Evolutionary conservation across 2,113 vertebrate genomes (phyloP).

Genomic region (Holacanthus passer): DNA sequence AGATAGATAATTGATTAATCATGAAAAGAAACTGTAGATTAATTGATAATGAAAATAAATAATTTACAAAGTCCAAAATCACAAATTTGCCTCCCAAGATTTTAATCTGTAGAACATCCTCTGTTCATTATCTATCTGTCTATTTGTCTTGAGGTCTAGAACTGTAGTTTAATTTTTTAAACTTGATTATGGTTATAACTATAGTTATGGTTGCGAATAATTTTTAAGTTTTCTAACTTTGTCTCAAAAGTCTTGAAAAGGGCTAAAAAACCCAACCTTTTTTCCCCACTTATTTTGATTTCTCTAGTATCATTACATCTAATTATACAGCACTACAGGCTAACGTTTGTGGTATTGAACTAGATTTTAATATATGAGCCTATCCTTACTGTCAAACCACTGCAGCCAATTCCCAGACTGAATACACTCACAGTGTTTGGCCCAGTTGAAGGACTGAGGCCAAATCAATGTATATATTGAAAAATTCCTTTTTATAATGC

Average conservation of each 20-base stretch:
- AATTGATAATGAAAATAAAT: neutral
- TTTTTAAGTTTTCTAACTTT: too few relatives aligned
- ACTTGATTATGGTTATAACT: too few relatives aligned
- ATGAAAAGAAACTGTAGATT: neutral
- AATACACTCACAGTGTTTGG: neutral
- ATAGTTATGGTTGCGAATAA: too few relatives aligned
- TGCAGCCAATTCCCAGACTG: slow-evolving; percentile 17
- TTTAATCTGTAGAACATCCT: neutral
- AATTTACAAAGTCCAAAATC: neutral
- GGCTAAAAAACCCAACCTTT: too few relatives aligned
- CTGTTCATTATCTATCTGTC: too few relatives aligned
- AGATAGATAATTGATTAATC: neutral
- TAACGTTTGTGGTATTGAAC: neutral
- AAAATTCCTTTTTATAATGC: slow-evolving; percentile 25
- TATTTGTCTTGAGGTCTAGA: too few relatives aligned
- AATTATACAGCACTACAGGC: too few relatives aligned
- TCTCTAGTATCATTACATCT: too few relatives aligned
- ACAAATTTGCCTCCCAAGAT: neutral
- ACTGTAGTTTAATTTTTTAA: too few relatives aligned
- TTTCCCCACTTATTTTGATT: too few relatives aligned
- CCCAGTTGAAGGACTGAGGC: neutral
- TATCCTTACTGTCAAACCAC: neutral
- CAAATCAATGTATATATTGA: slow-evolving; percentile 41
- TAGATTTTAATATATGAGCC: neutral
- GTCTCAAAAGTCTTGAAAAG: too few relatives aligned